A percentile compares a stretch with the other conserved stretches of the same genome.
phyloP scores from a whole-genome alignment of 2,113 vertebrate species.

The Morone chrysops region DNA sequence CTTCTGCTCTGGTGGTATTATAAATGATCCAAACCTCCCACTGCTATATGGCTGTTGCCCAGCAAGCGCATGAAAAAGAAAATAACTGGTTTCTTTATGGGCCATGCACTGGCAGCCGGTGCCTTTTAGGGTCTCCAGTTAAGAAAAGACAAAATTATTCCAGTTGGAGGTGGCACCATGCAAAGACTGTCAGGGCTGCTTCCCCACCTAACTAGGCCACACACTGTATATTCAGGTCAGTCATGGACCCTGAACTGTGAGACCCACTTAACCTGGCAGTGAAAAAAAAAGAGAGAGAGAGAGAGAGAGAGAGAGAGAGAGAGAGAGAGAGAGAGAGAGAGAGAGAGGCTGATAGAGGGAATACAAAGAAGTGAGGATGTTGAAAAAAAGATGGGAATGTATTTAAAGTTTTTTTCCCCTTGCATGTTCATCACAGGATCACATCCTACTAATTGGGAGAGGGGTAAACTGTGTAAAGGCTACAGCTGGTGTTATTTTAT shows the following conservation, averaged over 20 bases:
- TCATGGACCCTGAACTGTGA: constrained; percentile 45
- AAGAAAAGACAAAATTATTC: constrained; percentile 73
- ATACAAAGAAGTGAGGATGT: neutral
- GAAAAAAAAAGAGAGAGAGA: constrained; percentile 17
- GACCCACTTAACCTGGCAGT: constrained; percentile 47
- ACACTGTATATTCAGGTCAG: constrained; percentile 56
- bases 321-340: constrained; percentile 25
- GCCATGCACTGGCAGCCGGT: constrained; percentile 77
- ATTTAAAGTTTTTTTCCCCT: neutral
- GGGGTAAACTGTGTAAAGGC: neutral
- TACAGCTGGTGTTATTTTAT: neutral
- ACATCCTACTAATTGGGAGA: neutral
- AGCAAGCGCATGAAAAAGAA: constrained; percentile 70
- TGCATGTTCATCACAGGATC: neutral
- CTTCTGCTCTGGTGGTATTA: constrained; percentile 48
- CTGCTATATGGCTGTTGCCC: constrained; percentile 76
- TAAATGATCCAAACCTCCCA: constrained; percentile 85
- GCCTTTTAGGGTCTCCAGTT: constrained; percentile 67
- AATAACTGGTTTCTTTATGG: constrained; percentile 53
- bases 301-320: constrained; percentile 16
- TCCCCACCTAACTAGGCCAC: constrained; percentile 72
- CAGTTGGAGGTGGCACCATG: constrained; percentile 77
- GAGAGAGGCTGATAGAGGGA: neutral
- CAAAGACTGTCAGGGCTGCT: constrained; percentile 74
- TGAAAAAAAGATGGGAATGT: neutral